phyloP scores from a whole-genome alignment of 2,888 invertebrate genomes.

The Pristionchus japonicus region DNA sequence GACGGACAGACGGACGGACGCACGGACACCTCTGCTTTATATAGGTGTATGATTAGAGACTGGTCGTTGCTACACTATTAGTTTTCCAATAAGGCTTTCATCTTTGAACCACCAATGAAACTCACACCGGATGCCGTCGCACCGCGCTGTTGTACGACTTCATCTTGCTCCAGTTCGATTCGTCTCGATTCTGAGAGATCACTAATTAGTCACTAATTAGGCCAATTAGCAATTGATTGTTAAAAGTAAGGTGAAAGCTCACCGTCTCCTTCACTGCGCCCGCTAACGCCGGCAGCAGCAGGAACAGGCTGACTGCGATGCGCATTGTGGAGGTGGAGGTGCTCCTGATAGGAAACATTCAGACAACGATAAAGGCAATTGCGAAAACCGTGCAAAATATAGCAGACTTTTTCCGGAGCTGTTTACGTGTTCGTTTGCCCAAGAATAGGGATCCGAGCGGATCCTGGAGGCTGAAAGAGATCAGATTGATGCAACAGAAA shows the following conservation, averaged over 20 bases:
- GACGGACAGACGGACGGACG: too few relatives aligned
- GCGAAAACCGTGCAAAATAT: neutral
- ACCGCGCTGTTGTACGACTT: neutral
- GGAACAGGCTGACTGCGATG: neutral
- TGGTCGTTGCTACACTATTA: too few relatives aligned
- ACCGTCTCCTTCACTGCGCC: neutral
- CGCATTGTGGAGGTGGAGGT: neutral
- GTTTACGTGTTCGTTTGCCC: neutral
- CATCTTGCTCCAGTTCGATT: slow-evolving; percentile 11
- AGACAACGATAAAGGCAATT: neutral
- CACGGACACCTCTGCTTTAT: too few relatives aligned
- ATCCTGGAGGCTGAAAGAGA: neutral
- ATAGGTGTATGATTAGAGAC: too few relatives aligned
- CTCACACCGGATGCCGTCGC: neutral
- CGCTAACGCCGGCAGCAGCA: neutral
- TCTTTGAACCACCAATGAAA: neutral
- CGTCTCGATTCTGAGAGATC: neutral
- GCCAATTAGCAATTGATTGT: neutral
- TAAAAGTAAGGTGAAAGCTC: neutral
- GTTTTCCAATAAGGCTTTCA: neutral
- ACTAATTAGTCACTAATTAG: neutral
- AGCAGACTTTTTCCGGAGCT: neutral
- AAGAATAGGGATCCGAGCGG: neutral
- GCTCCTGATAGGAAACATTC: neutral
- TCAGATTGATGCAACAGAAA: too few relatives aligned